Evolutionary conservation across 2,797 vertebrate genomes (phyloP).

Genomic region (Dendrocincla fuliginosa): DNA sequence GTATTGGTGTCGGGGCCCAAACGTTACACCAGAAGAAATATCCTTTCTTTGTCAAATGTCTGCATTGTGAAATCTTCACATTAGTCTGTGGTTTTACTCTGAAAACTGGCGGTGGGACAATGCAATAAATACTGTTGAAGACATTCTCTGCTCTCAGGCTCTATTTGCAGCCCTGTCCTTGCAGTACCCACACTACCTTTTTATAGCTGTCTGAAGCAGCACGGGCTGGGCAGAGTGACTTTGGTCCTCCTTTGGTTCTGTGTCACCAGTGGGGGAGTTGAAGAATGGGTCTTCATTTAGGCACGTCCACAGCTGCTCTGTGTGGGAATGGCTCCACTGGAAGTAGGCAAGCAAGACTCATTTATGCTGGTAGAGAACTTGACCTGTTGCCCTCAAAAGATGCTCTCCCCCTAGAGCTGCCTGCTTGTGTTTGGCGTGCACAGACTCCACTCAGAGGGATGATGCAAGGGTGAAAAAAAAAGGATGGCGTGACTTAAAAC

Average conservation of each 20-base stretch:
- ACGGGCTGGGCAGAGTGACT: not conserved
- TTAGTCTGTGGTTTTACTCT: constrained; percentile 52
- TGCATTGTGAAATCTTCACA: constrained; percentile 50
- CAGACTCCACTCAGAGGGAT: not conserved
- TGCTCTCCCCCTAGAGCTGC: not conserved
- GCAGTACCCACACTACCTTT: not conserved
- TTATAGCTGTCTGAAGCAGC: not conserved
- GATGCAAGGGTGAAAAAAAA: not conserved
- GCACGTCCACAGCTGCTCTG: not conserved
- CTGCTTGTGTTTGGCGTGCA: not conserved
- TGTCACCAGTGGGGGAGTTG: not conserved
- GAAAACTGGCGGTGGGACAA: constrained; percentile 9
- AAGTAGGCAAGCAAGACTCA: not conserved
- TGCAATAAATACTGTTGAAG: not conserved
- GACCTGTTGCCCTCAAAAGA: not conserved
- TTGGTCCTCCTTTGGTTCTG: not conserved
- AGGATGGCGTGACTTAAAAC: not conserved
- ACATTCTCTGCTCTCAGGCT: not conserved
- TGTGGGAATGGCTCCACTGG: not conserved
- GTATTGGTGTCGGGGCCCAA: not conserved
- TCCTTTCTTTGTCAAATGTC: constrained; percentile 34
- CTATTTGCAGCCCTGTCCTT: not conserved
- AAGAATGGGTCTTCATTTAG: not conserved
- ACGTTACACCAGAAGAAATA: constrained; percentile 48
- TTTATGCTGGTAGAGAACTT: not conserved